Evolutionary conservation across 2,888 invertebrate genomes (phyloP), one percentile per base, ranked within the genome.

Genomic region (Drosophila nigricruria): DNA sequence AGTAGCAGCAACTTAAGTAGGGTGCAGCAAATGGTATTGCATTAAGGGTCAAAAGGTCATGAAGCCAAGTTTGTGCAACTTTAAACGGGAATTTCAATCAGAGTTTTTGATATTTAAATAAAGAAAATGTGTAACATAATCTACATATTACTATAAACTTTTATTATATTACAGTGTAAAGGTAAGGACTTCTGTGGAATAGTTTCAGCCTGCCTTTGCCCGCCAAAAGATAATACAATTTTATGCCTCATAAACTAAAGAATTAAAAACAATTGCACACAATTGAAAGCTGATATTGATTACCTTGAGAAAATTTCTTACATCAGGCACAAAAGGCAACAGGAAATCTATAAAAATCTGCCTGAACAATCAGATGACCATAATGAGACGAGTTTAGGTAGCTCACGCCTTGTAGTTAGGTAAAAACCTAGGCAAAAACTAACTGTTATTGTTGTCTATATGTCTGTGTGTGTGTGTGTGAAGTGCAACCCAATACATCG

Each of bases 351-450:
- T 18, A 36, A 56, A 67, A 70, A 62, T 68, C 52, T 57, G 32
- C 34, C 49, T n/a, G 16, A 63, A 58, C 73, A 71, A 72, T 72
- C 61, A 23, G 58, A 64, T 65, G 70, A 69, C 72, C 84, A 71
- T 82, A 84, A 87, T 87, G 76, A 76, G 64, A 45, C 25, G 72
- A 71, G 67, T 60, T 81, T 73, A 78, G 87, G 77, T 84, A 81
- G 77, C 75, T 76, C 87, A 78, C 80, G 84, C 84, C 87, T 67
- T 47, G 47, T 36, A 52, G 38, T 25, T 53, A 49, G 62, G 53
- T 40, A 40, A 18, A 27, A 10, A n/a, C 43, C 30, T 18, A 18
- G 32, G 52, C 32, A 45, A 57, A 65, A 66, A 59, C 61, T 34
- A 68, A 71, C 54, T 52, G 54, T 78, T 72, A 36, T 69, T 61